Percentiles rank a stretch among this genome's conserved stretches.
These are phyloP conservation scores for Drosophila busckii DNA, from an alignment of 1,140 invertebrate genomes.

Conservation along the genomic window DNA sequence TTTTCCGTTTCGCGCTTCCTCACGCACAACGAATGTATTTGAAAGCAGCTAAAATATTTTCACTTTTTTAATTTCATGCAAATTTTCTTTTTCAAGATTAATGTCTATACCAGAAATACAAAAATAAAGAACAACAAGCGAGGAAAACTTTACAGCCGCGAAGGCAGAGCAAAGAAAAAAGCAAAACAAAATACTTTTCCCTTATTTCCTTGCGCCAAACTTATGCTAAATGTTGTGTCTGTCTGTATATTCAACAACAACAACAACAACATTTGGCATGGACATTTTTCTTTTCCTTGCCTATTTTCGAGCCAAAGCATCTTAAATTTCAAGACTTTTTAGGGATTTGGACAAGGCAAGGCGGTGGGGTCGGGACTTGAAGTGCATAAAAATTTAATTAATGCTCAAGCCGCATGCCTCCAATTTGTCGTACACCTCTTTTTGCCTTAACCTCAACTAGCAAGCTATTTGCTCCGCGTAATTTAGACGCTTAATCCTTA, in stretches of 20 bases:
- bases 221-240: conserved; percentile 11
- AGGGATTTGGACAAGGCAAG: no score
- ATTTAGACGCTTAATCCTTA: conserved; percentile 57
- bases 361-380: background rate
- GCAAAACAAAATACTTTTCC: conserved; percentile 10
- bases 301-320: no score
- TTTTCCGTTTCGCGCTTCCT: conserved; percentile 44
- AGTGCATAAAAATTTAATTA: conserved; percentile 60
- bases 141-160: conserved; percentile 31
- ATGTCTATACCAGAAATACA: conserved; percentile 54
- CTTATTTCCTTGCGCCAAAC: background rate
- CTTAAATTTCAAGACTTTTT: conserved; percentile 3
- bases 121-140: background rate
- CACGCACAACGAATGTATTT: conserved; percentile 4
- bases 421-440: conserved; percentile 22
- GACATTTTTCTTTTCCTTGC: conserved; percentile 23
- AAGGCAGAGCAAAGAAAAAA: conserved; percentile 15
- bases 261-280: conserved; percentile 33
- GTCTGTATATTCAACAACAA: conserved; percentile 8
- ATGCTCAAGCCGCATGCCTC: conserved; percentile 28
- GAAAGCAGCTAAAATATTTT: conserved; percentile 54
- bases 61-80: conserved; percentile 74
- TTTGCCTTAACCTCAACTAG: no score
- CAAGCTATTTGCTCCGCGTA: conserved; percentile 34
- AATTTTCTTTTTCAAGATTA: conserved; percentile 73